phyloP scores from a whole-genome alignment of 2,888 invertebrate species.

The Ferdinandea cuprea region DNA sequence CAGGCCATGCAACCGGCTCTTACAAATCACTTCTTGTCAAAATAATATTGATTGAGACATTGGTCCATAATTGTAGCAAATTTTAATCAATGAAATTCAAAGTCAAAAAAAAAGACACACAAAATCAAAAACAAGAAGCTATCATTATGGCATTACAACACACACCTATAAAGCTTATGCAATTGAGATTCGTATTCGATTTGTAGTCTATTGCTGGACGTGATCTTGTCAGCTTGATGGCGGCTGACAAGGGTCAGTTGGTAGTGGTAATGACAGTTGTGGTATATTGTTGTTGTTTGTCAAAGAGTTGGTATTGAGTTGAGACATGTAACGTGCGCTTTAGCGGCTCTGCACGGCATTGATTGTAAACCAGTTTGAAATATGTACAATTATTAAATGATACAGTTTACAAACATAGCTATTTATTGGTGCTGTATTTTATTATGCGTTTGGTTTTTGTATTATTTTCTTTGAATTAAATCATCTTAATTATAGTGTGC shows the following conservation, averaged over 20 bases:
- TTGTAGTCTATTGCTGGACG: constrained; percentile 18
- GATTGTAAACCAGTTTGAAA: constrained; percentile 51
- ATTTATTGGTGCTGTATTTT: constrained; percentile 31
- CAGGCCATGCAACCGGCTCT: constrained; percentile 56
- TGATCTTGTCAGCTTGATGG: constrained; percentile 27
- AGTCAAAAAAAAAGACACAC: constrained; percentile 57
- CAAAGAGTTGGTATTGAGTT: constrained; percentile 22
- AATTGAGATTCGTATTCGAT: constrained; percentile 47
- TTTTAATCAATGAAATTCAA: constrained; percentile 68
- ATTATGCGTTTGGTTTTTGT: not conserved
- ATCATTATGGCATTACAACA: constrained; percentile 70
- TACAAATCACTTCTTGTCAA: constrained; percentile 59
- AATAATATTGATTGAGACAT: constrained; percentile 64
- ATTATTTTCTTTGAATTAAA: constrained; percentile 9
- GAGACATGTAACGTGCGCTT: constrained; percentile 54
- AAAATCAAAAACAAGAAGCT: constrained; percentile 71
- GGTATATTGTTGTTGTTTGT: constrained; percentile 1
- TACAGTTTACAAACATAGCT: constrained; percentile 26
- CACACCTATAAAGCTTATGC: constrained; percentile 60
- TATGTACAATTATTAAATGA: constrained; percentile 56
- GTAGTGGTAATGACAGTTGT: constrained; percentile 27
- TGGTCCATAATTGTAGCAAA: constrained; percentile 68
- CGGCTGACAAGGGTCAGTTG: constrained; percentile 35
- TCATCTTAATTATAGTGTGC: constrained; percentile 30
- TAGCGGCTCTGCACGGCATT: constrained; percentile 42